Evolutionary conservation across 2,888 invertebrate genomes (phyloP).

Genomic region (Cerastis leucographa): DNA sequence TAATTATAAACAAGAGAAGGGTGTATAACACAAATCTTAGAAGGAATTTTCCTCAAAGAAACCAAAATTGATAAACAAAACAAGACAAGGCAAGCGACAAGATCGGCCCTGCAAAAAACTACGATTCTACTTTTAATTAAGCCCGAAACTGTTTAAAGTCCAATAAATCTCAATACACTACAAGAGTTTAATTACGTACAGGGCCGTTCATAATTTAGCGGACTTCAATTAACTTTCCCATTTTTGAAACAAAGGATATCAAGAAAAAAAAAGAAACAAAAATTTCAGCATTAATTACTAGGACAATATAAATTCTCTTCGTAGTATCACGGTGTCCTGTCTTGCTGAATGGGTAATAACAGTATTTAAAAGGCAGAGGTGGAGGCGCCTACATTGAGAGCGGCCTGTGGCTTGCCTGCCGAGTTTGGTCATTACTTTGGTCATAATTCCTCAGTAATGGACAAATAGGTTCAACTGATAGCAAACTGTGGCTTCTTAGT

Average conservation of each 20-base stretch:
- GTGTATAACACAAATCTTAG: background rate
- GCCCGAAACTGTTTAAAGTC: conserved; percentile 32
- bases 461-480: conserved; percentile 69
- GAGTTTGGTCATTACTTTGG: conserved; percentile 68
- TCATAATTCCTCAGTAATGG: conserved; percentile 74
- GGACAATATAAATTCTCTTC: conserved; percentile 75
- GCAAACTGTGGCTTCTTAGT: conserved; percentile 56
- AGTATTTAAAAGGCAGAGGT: conserved; percentile 67
- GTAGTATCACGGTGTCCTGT: conserved; percentile 66
- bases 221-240: conserved; percentile 68
- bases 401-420: conserved; percentile 60
- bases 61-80: background rate
- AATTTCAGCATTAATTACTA: conserved; percentile 77
- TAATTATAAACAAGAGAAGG: background rate
- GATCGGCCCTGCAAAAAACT: background rate
- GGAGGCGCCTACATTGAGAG: conserved; percentile 68
- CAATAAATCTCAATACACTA: conserved; percentile 46
- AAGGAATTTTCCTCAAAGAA: background rate
- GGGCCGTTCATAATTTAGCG: conserved; percentile 62
- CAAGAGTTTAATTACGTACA: conserved; percentile 66
- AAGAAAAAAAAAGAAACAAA: conserved; percentile 41
- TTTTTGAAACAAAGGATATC: conserved; percentile 63
- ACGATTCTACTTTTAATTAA: conserved; percentile 22
- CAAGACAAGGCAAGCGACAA: background rate
- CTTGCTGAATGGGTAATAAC: conserved; percentile 69